Evolutionary conservation across 1,140 invertebrate species (phyloP).

Genomic region (Saccostrea cuccullata): DNA sequence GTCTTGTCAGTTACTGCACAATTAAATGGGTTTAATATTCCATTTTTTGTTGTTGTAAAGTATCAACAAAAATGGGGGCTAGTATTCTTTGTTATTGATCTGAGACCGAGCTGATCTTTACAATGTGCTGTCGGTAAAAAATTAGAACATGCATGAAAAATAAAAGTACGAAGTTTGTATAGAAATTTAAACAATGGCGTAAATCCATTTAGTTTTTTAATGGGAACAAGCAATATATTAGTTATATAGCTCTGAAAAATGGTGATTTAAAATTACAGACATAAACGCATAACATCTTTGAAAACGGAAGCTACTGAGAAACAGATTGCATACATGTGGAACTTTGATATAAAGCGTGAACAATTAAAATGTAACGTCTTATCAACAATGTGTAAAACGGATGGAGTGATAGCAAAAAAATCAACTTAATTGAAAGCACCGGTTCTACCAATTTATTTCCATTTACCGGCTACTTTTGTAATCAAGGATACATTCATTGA

Average conservation of each 20-base stretch:
- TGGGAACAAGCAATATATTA: not conserved
- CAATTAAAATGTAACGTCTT: slow-evolving; percentile 43
- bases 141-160: too few species aligned
- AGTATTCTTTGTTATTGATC: too few species aligned
- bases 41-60: too few species aligned
- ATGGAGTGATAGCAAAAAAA: slow-evolving; percentile 47
- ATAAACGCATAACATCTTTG: not conserved
- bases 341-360: slow-evolving; percentile 36
- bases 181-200: too few species aligned
- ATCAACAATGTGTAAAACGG: slow-evolving; percentile 54
- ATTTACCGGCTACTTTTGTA: slow-evolving; percentile 49
- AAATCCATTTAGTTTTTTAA: not conserved
- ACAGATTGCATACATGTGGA: slow-evolving; percentile 17
- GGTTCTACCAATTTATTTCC: slow-evolving; percentile 41
- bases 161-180: too few species aligned
- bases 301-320: slow-evolving; percentile 10
- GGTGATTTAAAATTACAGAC: not conserved
- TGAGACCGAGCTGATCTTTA: too few species aligned
- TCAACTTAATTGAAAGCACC: slow-evolving; percentile 52
- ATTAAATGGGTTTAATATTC: too few species aligned
- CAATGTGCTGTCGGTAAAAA: too few species aligned
- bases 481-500: slow-evolving; percentile 45
- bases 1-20: too few species aligned
- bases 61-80: too few species aligned
- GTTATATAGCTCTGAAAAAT: not conserved